Evolutionary conservation across 2,797 vertebrate genomes (phyloP), one percentile per base, ranked within the genome.

Genomic region (Hemitrygon akajei): DNA sequence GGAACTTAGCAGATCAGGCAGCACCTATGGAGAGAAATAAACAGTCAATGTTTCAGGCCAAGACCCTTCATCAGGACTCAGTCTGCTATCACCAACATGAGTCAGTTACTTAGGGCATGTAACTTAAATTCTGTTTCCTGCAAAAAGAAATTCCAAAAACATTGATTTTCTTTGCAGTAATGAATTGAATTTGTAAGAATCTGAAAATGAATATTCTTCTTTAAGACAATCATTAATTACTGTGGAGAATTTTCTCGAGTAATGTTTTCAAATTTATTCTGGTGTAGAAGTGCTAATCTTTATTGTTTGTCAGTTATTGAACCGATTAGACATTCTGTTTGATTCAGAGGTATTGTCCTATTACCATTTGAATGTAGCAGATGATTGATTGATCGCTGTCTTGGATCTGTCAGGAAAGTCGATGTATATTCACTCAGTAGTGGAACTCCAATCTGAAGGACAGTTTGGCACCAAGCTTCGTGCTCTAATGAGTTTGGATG

Each of bases 341-440:
- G 82, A 86, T 86, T 60, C 56, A n/a, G 30, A 60, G 4, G 4
- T 86, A 86, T 86, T 63, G 58, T 86, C 27, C 56, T 86, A 86
- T 86, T 86, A 60, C 56, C 82, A 86, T n/a, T 63, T 86, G 56
- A 86, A 60, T 86, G 56, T 60, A 86, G 27, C 58, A 60, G 81
- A 20, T 71, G 20, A 27, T 80, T 56, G 79, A 80, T 40, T 80
- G 81, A 86, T 86, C n/a, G 56, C 27, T 86, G 82, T 60, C 82
- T 86, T 12, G 63, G 84, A 87, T 7, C 12, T 5, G 30, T 87
- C 58, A 34, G 58, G 30, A 60, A 84, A 63, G 84, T 87, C 30
- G 1, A 47, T 47, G 80, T 58, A 58, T 11, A 47, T 25, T 58
- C 81, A 84, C 47, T 56, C 27, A 86, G 27, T 63, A 14, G 84